Conservation (phyloP, 2,113 vertebrate genomes). For the Syngnathus scovelli region DNA sequence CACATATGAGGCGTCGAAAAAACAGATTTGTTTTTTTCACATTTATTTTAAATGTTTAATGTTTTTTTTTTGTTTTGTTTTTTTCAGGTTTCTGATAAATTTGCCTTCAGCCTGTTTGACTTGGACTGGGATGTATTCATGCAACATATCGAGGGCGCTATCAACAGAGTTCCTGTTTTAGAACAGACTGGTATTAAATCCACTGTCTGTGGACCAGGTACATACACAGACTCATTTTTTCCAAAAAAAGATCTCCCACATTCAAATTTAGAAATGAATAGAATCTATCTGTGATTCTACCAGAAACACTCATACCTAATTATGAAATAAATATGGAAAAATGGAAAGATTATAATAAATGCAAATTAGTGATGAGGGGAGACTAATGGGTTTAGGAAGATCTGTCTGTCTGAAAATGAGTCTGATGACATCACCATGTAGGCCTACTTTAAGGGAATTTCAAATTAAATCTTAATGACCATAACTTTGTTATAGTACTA, state of each 20-base stretch:
- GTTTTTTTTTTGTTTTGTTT: conserved; percentile 12
- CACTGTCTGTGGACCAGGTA: conserved; percentile 94
- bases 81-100: conserved; percentile 83
- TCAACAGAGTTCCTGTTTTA: conserved; percentile 84
- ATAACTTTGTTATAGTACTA: neutral
- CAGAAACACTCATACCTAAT: neutral
- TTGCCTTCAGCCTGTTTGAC: conserved; percentile 94
- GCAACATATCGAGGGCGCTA: conserved; percentile 86
- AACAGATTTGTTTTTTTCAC: too few relatives aligned
- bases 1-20: too few relatives aligned
- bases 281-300: neutral
- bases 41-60: neutral
- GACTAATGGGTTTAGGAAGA: neutral
- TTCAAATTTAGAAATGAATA: neutral
- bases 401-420: neutral
- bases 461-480: neutral
- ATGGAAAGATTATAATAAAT: neutral
- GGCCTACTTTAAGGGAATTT: neutral
- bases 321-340: neutral
- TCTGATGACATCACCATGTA: neutral
- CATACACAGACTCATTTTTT: neutral
- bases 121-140: conserved; percentile 94
- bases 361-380: neutral
- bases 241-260: neutral
- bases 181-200: conserved; percentile 92